A percentile compares a stretch with the other conserved stretches of the same genome.
Conservation (phyloP, 2,888 invertebrate genomes). For the Hypomecis punctinalis region DNA sequence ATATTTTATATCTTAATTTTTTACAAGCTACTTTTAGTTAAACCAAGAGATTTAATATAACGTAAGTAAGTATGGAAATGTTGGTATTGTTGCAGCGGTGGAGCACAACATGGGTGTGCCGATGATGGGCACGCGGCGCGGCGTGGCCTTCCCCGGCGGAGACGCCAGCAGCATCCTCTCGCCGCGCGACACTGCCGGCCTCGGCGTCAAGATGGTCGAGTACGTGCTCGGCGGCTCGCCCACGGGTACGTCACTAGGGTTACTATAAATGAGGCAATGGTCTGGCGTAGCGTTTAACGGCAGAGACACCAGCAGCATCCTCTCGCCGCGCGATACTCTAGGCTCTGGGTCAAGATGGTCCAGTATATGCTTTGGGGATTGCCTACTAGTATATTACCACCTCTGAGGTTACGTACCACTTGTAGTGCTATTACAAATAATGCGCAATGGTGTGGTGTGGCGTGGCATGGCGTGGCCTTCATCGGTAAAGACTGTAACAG, state of each 20-base stretch:
- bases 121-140: conserved; percentile 90
- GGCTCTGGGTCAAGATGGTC: conserved; percentile 98
- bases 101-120: conserved; percentile 80
- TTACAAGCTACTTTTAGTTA: no score
- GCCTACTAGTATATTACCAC: conserved; percentile 89
- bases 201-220: conserved; percentile 99
- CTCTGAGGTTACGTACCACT: no score
- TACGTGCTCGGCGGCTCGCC: conserved; percentile 97
- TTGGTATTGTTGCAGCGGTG: conserved; percentile 54
- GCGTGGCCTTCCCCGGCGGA: conserved; percentile 87
- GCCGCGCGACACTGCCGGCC: conserved; percentile 95
- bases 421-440: no score
- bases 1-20: no score
- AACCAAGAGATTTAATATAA: no score
- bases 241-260: conserved; percentile 78
- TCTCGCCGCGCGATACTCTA: conserved; percentile 94
- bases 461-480: conserved; percentile 87
- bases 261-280: no score
- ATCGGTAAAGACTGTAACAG: conserved; percentile 87
- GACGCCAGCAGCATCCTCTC: conserved; percentile 88
- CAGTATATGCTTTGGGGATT: conserved; percentile 98
- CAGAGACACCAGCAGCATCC: conserved; percentile 86
- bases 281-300: conserved; percentile 88
- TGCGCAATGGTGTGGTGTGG: no score
- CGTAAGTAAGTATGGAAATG: no score